Conservation (phyloP, 2,797 vertebrate species). For the Anabacerthia variegaticeps region DNA sequence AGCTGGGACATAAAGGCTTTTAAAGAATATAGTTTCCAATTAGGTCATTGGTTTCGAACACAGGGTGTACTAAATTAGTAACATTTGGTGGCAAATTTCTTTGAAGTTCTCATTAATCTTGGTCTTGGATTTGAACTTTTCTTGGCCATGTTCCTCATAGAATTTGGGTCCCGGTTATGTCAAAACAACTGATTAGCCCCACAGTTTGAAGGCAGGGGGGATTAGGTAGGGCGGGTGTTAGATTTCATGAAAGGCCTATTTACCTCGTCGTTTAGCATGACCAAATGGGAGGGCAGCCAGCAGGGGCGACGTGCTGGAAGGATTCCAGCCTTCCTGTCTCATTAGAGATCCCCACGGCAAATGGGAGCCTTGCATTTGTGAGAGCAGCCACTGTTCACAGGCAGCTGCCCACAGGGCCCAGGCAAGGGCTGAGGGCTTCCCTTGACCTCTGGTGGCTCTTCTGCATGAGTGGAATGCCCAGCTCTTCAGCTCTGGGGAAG, state of each 20-base stretch:
- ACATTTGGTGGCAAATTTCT: slow-evolving; percentile 73
- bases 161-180: slow-evolving; percentile 67
- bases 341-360: slow-evolving; percentile 55
- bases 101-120: slow-evolving; percentile 75
- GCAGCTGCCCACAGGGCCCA: background rate
- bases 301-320: slow-evolving; percentile 44
- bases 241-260: slow-evolving; percentile 75
- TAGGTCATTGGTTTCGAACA: slow-evolving; percentile 71
- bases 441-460: background rate
- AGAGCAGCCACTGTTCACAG: background rate
- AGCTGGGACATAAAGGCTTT: slow-evolving; percentile 56
- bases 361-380: background rate
- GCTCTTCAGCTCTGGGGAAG: background rate
- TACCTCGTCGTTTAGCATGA: slow-evolving; percentile 67
- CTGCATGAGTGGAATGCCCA: background rate
- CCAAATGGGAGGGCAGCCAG: slow-evolving; percentile 72
- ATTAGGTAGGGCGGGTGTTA: slow-evolving; percentile 66
- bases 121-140: slow-evolving; percentile 69
- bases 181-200: slow-evolving; percentile 75
- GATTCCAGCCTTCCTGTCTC: slow-evolving; percentile 56
- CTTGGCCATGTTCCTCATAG: slow-evolving; percentile 64
- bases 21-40: slow-evolving; percentile 72
- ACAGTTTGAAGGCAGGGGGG: slow-evolving; percentile 55
- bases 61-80: slow-evolving; percentile 70
- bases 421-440: background rate